These are phyloP conservation scores for Apotomis betuletana DNA, from an alignment of 2,888 invertebrate species.

Conservation along the genomic window DNA sequence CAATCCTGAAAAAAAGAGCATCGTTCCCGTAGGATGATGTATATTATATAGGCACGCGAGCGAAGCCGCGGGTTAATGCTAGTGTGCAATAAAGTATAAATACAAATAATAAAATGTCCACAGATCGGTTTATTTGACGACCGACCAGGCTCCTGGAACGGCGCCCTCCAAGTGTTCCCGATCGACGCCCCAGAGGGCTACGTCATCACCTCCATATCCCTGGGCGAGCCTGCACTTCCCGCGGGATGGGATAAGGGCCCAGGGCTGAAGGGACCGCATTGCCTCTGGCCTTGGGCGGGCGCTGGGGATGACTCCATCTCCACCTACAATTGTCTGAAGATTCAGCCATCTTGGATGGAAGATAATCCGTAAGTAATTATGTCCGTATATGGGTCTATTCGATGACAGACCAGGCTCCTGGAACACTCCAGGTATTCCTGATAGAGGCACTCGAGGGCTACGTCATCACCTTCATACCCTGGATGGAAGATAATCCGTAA, in stretches of 20 bases:
- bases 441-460: conserved; percentile 71
- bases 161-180: conserved; percentile 64
- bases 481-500: conserved; percentile 88
- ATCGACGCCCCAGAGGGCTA: conserved; percentile 71
- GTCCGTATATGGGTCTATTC: conserved; percentile 74
- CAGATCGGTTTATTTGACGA: conserved; percentile 75
- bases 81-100: too few species aligned
- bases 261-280: conserved; percentile 75
- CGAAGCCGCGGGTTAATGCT: too few species aligned
- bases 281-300: conserved; percentile 88
- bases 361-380: conserved; percentile 75
- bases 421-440: conserved; percentile 65
- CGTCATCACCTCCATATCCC: conserved; percentile 78
- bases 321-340: conserved; percentile 88
- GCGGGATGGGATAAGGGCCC: conserved; percentile 82
- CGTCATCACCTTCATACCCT: conserved; percentile 82
- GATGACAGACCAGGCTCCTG: conserved; percentile 67
- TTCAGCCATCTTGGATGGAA: conserved; percentile 94
- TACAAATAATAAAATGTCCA: conserved; percentile 30
- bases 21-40: too few species aligned
- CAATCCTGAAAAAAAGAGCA: too few species aligned
- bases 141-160: conserved; percentile 70
- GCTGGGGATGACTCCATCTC: conserved; percentile 85
- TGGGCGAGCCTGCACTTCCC: conserved; percentile 83
- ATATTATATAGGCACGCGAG: too few species aligned